Percentiles rank a stretch among this genome's conserved stretches.
Evolutionary conservation across 2,888 invertebrate genomes (phyloP).

Genomic region (Dynastes tityus): DNA sequence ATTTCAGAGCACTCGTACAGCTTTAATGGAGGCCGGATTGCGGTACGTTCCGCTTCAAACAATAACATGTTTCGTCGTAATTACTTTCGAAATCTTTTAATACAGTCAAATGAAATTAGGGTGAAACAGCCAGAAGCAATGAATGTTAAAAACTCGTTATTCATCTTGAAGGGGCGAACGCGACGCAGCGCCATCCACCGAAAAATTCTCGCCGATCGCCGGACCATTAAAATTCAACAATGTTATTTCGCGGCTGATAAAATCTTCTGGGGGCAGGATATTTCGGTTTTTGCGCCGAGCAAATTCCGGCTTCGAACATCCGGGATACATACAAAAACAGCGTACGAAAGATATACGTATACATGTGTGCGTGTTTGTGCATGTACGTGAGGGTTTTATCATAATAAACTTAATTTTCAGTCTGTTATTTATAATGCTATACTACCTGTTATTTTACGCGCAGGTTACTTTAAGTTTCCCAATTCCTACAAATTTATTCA

Average conservation of each 20-base stretch:
- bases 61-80: conserved; percentile 32
- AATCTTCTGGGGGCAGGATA: conserved; percentile 7
- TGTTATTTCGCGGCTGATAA: conserved; percentile 26
- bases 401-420: background rate
- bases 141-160: conserved; percentile 42
- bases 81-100: conserved; percentile 37
- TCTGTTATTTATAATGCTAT: background rate
- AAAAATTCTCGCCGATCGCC: conserved; percentile 12
- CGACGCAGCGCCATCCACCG: conserved; percentile 6
- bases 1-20: background rate
- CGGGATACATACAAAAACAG: background rate
- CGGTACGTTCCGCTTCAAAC: conserved; percentile 9
- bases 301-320: background rate
- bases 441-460: too few species aligned
- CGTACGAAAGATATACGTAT: background rate
- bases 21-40: conserved; percentile 8
- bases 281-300: background rate
- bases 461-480: too few species aligned
- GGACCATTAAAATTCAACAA: conserved; percentile 26
- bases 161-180: conserved; percentile 26
- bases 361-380: background rate
- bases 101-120: conserved; percentile 15
- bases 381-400: background rate
- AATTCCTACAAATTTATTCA: too few species aligned
- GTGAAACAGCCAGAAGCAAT: conserved; percentile 4